A percentile compares a stretch with the other conserved stretches of the same genome.
Evolutionary conservation across 1,140 invertebrate genomes (phyloP).

Genomic region (Zelostemma sp.): DNA sequence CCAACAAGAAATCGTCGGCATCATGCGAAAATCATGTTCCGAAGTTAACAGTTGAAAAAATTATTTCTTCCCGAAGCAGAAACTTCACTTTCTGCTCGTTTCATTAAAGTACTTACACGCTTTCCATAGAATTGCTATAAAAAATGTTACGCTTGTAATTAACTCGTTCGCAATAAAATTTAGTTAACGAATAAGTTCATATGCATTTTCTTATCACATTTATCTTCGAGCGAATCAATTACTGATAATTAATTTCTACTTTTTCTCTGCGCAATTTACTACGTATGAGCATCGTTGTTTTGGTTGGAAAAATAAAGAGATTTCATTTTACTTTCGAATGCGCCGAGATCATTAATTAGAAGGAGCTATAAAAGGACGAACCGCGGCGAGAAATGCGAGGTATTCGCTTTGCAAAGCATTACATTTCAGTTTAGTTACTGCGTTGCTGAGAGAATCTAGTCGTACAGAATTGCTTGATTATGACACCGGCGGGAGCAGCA

Average conservation of each 20-base stretch:
- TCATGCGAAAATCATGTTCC: too few relatives aligned
- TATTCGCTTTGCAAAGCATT: not conserved
- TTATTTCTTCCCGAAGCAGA: too few relatives aligned
- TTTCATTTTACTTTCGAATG: not conserved
- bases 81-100: too few relatives aligned
- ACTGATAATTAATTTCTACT: too few relatives aligned
- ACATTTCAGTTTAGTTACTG: slow-evolving; percentile 6
- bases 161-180: too few relatives aligned
- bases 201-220: too few relatives aligned
- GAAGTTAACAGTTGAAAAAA: not conserved
- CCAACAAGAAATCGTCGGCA: not conserved
- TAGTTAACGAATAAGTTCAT: too few relatives aligned
- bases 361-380: not conserved
- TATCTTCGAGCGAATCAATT: too few relatives aligned
- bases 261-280: too few relatives aligned
- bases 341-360: not conserved
- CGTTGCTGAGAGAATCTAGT: slow-evolving; percentile 4
- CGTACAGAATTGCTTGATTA: slow-evolving; percentile 38
- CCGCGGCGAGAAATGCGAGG: not conserved
- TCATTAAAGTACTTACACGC: too few relatives aligned
- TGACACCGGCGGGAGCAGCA: slow-evolving; percentile 54
- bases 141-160: too few relatives aligned
- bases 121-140: too few relatives aligned
- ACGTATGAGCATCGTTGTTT: not conserved
- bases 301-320: not conserved